A percentile compares a stretch with the other conserved stretches of the same genome.
Evolutionary conservation across 53 echinoderm and acorn worm species (phyloP).

Genomic region (Luidia sarsii): DNA sequence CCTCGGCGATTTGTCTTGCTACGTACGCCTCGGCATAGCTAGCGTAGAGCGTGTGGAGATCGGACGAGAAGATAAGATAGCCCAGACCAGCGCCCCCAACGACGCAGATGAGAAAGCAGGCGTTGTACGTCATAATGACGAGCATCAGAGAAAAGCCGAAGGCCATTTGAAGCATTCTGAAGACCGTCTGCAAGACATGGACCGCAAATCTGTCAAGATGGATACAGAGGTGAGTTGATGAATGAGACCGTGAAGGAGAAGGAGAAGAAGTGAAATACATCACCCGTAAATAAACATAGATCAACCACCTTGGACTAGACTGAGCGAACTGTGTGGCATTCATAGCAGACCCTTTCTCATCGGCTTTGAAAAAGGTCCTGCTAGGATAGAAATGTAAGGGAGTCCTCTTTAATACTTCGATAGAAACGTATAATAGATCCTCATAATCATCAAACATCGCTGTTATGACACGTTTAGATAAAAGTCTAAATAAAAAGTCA

Average conservation of each 20-base stretch:
- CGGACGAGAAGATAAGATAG: constrained; percentile 48
- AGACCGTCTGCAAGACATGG: constrained; percentile 27
- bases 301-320: no score
- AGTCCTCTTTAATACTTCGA: no score
- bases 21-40: constrained; percentile 27
- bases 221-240: background rate
- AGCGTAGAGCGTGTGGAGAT: constrained; percentile 35
- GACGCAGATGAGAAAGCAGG: constrained; percentile 64
- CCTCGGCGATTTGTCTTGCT: background rate
- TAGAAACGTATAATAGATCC: no score
- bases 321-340: no score
- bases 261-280: no score
- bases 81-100: constrained; percentile 69
- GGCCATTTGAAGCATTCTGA: constrained; percentile 25
- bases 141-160: constrained; percentile 71
- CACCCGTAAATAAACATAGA: no score
- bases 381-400: no score
- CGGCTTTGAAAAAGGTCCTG: no score
- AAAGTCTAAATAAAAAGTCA: no score
- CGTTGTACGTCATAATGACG: constrained; percentile 82
- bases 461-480: no score
- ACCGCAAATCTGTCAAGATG: constrained; percentile 37
- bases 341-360: no score
- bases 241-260: background rate
- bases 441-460: no score